These are phyloP conservation scores for Forbesichthys papilliferus DNA, from an alignment of 2,113 vertebrate species.

Conservation along the genomic window DNA sequence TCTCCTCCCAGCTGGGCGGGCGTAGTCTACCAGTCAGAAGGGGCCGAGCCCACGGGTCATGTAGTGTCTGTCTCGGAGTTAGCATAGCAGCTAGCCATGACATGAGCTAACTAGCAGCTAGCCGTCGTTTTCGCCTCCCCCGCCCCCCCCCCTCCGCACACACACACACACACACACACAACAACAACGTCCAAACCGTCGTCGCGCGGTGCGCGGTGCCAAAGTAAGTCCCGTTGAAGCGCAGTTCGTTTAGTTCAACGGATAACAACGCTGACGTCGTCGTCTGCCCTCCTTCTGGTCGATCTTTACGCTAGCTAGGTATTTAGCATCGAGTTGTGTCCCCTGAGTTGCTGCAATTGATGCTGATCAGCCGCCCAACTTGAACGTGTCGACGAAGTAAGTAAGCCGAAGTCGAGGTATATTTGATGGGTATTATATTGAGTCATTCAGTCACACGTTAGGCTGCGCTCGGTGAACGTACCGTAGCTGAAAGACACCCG, in stretches of 20 bases:
- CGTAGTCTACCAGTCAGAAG: constrained; percentile 52
- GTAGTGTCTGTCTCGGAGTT: constrained; percentile 52
- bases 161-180: too few species aligned
- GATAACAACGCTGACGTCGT: fast-evolving
- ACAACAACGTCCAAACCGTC: constrained; percentile 5
- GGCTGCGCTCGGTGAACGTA: too few species aligned
- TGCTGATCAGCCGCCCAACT: background rate
- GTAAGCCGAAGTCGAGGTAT: background rate
- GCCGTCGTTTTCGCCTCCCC: constrained; percentile 1
- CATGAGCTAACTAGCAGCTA: constrained; percentile 70
- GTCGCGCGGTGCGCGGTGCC: background rate
- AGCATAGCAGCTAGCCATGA: constrained; percentile 45
- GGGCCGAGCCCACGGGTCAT: constrained; percentile 56
- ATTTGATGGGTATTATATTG: too few species aligned
- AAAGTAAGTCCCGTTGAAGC: background rate
- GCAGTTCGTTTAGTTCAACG: constrained; percentile 5
- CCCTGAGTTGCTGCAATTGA: background rate
- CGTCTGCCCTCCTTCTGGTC: background rate
- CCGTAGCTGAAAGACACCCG: too few species aligned
- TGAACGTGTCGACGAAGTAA: constrained; percentile 25
- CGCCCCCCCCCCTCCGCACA: too few species aligned
- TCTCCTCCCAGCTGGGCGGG: constrained; percentile 56
- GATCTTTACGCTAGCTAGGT: constrained; percentile 37
- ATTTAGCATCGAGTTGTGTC: constrained; percentile 18
- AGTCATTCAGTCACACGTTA: too few species aligned